phyloP scores from a whole-genome alignment of 1,140 invertebrate species.

The Littorina saxatilis region DNA sequence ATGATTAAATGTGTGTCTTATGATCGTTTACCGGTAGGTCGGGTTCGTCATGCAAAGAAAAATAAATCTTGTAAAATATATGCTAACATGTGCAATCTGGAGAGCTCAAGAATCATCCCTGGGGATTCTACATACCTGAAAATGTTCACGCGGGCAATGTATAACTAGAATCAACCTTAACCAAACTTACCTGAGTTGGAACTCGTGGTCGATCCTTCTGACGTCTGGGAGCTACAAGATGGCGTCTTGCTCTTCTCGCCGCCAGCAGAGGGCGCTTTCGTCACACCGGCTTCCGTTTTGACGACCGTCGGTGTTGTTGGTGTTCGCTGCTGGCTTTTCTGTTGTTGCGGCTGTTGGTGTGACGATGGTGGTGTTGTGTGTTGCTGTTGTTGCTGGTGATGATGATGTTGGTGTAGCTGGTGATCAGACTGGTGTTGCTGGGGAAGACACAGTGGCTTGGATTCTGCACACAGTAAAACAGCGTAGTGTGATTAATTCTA shows the following conservation, averaged over 20 bases:
- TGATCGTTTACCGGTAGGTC: no score
- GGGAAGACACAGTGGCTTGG: neutral
- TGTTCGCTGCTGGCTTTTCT: conserved; percentile 7
- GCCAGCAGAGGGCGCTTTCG: neutral
- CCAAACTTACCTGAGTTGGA: neutral
- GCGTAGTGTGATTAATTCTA: neutral
- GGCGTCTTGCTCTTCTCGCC: conserved; percentile 39
- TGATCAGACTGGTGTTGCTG: neutral
- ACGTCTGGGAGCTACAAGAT: conserved; percentile 33
- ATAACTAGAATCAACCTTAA: no score
- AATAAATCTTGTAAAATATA: no score
- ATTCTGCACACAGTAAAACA: neutral
- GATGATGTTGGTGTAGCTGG: neutral
- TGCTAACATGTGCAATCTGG: no score
- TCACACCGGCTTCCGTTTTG: conserved; percentile 13
- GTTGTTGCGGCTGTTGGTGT: neutral
- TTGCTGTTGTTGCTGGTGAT: conserved; percentile 4
- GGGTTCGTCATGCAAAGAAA: no score
- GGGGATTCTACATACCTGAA: no score
- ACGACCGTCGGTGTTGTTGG: conserved; percentile 1
- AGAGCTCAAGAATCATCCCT: no score
- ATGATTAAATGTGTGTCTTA: no score
- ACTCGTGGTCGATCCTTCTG: conserved; percentile 13
- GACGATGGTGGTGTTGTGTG: neutral
- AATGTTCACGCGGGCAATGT: no score